Percentiles rank a stretch among this genome's conserved stretches.
Conservation (phyloP, 1,140 invertebrate species). For the Hyles euphorbiae region DNA sequence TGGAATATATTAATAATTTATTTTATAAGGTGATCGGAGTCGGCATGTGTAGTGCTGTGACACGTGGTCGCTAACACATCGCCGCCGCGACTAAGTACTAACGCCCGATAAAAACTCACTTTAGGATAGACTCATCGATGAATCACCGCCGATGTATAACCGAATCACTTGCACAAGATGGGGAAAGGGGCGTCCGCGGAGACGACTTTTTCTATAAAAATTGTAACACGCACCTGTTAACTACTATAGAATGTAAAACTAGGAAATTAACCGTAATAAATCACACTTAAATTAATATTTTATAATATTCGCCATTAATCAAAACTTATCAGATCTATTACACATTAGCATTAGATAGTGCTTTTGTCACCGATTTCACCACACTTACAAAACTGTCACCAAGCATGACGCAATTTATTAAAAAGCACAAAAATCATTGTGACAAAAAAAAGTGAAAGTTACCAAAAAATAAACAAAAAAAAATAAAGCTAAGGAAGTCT, state of each 20-base stretch:
- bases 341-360: too few relatives aligned
- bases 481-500: conserved; percentile 32
- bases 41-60: conserved; percentile 14
- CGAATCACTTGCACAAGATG: conserved; percentile 64
- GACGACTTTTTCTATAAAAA: conserved; percentile 25
- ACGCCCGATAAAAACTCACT: conserved; percentile 64
- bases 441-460: background rate
- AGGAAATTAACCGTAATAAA: too few relatives aligned
- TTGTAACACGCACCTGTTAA: conserved; percentile 1
- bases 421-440: too few relatives aligned
- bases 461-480: background rate
- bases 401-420: background rate
- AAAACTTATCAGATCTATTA: too few relatives aligned
- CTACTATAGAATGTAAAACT: background rate
- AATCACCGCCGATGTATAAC: conserved; percentile 53
- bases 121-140: conserved; percentile 72
- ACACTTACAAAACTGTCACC: too few relatives aligned
- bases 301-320: too few relatives aligned
- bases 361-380: too few relatives aligned
- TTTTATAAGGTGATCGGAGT: background rate
- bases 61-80: conserved; percentile 25
- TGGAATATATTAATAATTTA: conserved; percentile 5
- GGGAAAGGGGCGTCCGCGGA: conserved; percentile 48
- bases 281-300: too few relatives aligned
- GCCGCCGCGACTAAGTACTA: conserved; percentile 24